A percentile compares a stretch with the other conserved stretches of the same genome.
Evolutionary conservation across 2,888 invertebrate species (phyloP).

Genomic region (Athalia cordata): DNA sequence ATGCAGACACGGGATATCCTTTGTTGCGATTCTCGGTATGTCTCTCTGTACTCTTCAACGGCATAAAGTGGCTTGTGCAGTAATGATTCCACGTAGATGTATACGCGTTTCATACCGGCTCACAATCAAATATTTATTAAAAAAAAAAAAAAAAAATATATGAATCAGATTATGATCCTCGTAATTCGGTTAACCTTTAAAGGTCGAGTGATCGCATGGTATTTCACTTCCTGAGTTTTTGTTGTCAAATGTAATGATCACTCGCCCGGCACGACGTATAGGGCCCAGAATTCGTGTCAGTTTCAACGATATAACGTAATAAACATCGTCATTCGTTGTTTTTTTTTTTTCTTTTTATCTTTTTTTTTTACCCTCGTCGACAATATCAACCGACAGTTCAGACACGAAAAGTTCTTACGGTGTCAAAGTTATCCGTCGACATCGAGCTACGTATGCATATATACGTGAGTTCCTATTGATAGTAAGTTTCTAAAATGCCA

Average conservation of each 20-base stretch:
- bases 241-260: slow-evolving; percentile 9
- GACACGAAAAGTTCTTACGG: no score
- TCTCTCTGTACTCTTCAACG: background rate
- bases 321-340: slow-evolving; percentile 1
- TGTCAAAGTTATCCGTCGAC: no score
- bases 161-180: slow-evolving; percentile 13
- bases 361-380: no score
- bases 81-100: background rate
- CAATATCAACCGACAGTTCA: no score
- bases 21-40: slow-evolving; percentile 22
- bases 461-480: no score
- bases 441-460: no score
- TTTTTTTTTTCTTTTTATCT: background rate
- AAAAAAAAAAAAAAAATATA: no score
- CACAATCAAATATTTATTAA: background rate
- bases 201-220: slow-evolving; percentile 26
- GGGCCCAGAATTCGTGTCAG: slow-evolving; percentile 13
- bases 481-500: no score
- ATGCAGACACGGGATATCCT: slow-evolving; percentile 39
- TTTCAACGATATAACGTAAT: background rate
- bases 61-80: background rate
- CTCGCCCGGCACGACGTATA: background rate
- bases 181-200: slow-evolving; percentile 27
- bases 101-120: background rate
- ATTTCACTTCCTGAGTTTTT: slow-evolving; percentile 30